Conservation (phyloP, 2,888 invertebrate genomes). For the Charanyca ferruginea region DNA sequence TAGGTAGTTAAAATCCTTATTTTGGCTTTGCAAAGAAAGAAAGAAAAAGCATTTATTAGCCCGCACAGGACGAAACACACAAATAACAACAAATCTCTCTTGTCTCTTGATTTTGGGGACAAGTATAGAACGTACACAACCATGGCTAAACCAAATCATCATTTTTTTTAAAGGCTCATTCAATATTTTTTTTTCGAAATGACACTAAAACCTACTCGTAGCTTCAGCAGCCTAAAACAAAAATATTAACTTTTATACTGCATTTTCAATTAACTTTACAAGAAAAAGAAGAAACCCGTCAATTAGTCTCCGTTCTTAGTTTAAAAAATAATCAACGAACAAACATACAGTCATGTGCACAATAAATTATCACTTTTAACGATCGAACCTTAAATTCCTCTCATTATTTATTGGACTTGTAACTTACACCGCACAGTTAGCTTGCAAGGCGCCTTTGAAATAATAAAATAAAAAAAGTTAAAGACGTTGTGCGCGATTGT, state of each 20-base stretch:
- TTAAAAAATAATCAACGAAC: constrained; percentile 56
- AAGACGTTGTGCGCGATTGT: constrained; percentile 49
- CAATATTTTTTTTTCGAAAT: too few species aligned
- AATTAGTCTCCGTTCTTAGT: constrained; percentile 53
- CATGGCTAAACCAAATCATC: too few species aligned
- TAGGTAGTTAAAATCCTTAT: too few species aligned
- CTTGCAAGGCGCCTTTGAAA: constrained; percentile 47
- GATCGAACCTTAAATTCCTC: constrained; percentile 61
- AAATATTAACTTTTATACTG: constrained; percentile 7
- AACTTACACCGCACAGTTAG: constrained; percentile 59
- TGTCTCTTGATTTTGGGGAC: too few species aligned
- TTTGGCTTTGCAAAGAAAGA: too few species aligned
- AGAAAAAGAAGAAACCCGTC: constrained; percentile 29
- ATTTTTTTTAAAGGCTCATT: too few species aligned
- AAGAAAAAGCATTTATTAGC: too few species aligned
- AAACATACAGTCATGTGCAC: constrained; percentile 42
- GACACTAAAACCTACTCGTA: not conserved
- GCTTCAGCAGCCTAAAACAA: not conserved
- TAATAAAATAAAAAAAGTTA: constrained; percentile 38
- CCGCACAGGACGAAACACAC: too few species aligned
- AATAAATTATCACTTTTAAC: constrained; percentile 65
- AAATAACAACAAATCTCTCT: too few species aligned
- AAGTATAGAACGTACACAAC: too few species aligned
- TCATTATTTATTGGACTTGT: constrained; percentile 66
- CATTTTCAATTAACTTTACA: constrained; percentile 35